Conservation (phyloP, 2,113 vertebrate genomes). For the Oreotragus oreotragus region DNA sequence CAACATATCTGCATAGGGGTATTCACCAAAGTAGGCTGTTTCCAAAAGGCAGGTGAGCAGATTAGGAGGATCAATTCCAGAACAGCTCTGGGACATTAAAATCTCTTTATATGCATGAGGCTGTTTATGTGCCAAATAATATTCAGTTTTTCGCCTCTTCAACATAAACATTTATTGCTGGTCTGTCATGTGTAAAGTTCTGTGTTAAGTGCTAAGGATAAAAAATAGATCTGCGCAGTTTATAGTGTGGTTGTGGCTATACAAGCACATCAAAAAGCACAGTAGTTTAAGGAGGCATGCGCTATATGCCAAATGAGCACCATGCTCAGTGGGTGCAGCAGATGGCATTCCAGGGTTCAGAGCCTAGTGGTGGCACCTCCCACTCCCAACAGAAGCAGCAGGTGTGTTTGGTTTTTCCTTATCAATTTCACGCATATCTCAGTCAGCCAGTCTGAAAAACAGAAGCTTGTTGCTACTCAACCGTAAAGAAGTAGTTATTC, state of each 20-base stretch:
- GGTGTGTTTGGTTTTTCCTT: neutral
- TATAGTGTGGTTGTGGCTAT: neutral
- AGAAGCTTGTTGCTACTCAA: neutral
- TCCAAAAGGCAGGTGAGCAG: neutral
- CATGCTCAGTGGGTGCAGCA: neutral
- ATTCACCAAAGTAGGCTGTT: neutral
- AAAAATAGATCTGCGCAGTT: neutral
- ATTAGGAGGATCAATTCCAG: neutral
- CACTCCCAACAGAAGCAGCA: neutral
- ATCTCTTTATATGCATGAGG: neutral
- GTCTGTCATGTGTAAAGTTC: neutral
- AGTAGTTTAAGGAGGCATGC: neutral
- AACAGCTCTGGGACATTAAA: neutral
- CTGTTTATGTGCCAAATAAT: neutral
- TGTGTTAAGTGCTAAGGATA: neutral
- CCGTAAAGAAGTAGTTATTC: neutral
- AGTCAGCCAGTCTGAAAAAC: neutral
- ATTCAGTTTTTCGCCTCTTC: neutral
- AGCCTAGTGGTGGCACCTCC: neutral
- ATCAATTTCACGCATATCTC: neutral
- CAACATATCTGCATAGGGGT: neutral
- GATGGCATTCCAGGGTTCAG: neutral
- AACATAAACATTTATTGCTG: conserved; percentile 7
- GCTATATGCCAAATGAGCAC: neutral
- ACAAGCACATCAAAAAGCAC: neutral